Conservation (phyloP, 2,888 invertebrate genomes). For the Diplolepis rosae region DNA sequence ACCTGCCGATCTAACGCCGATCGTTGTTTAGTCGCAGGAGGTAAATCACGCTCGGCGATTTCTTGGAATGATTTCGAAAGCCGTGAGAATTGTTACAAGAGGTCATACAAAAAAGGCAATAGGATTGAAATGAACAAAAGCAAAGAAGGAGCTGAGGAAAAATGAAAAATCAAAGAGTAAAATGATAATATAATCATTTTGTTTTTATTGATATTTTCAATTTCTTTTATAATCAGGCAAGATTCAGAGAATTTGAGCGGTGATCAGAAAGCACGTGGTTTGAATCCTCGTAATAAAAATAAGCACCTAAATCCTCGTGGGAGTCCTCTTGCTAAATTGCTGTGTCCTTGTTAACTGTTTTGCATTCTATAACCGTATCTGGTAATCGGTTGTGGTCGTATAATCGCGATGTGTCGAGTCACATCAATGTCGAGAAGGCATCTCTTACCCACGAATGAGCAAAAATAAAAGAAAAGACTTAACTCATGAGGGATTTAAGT, state of each 20-base stretch:
- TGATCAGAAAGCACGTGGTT: slow-evolving; percentile 40
- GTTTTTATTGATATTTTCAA: too few species aligned
- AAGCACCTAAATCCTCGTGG: slow-evolving; percentile 37
- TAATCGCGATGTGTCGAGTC: slow-evolving; percentile 46
- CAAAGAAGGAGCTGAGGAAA: neutral
- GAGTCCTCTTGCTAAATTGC: slow-evolving; percentile 42
- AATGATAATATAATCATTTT: neutral
- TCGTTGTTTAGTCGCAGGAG: slow-evolving; percentile 13
- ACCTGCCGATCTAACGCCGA: slow-evolving; percentile 32
- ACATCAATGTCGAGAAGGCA: slow-evolving; percentile 42
- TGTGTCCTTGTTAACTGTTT: slow-evolving; percentile 38
- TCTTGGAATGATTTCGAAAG: slow-evolving; percentile 25
- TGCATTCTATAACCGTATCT: slow-evolving; percentile 41
- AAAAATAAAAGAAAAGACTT: slow-evolving; percentile 17
- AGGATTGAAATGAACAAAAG: too few species aligned
- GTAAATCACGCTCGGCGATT: slow-evolving; percentile 15
- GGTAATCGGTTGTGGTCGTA: slow-evolving; percentile 47
- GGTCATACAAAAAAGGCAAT: neutral
- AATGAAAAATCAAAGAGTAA: neutral
- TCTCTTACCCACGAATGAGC: slow-evolving; percentile 12
- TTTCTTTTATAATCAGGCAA: slow-evolving; percentile 3
- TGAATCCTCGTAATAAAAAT: slow-evolving; percentile 35
- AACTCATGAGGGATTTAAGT: slow-evolving; percentile 12
- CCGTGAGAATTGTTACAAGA: slow-evolving; percentile 20
- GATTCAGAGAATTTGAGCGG: slow-evolving; percentile 31